Conservation (phyloP, 1,140 invertebrate species). For the Amyelois transitella region DNA sequence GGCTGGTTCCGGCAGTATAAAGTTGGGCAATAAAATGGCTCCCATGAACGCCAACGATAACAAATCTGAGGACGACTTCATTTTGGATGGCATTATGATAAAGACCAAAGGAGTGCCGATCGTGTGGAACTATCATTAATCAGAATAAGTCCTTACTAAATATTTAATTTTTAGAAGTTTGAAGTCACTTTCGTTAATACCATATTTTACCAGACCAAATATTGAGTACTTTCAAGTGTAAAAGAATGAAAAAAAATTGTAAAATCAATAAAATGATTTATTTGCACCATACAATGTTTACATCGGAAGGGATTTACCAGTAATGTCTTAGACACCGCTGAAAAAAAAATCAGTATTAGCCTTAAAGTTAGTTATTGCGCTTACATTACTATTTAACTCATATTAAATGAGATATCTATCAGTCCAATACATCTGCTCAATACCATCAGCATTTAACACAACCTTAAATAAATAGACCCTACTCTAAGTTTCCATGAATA, state of each 20-base stretch:
- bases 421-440: not conserved
- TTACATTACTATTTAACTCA: not conserved
- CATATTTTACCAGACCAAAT: not conserved
- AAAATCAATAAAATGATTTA: not conserved
- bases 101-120: not conserved
- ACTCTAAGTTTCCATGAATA: not conserved
- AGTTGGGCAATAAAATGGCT: not conserved
- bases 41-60: not conserved
- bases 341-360: too few species aligned
- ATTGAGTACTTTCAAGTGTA: not conserved
- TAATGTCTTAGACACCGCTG: not conserved
- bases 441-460: not conserved
- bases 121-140: not conserved
- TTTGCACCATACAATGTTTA: not conserved
- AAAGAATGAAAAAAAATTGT: not conserved
- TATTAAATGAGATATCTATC: not conserved
- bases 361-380: too few species aligned
- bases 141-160: not conserved
- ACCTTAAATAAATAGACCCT: not conserved
- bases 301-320: not conserved
- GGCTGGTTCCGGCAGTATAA: not conserved
- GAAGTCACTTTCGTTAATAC: too few species aligned
- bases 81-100: not conserved
- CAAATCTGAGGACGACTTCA: not conserved
- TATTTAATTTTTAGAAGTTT: too few species aligned